A percentile compares a stretch with the other conserved stretches of the same genome.
phyloP scores from a whole-genome alignment of 2,113 vertebrate genomes.

The Laterallus jamaicensis region DNA sequence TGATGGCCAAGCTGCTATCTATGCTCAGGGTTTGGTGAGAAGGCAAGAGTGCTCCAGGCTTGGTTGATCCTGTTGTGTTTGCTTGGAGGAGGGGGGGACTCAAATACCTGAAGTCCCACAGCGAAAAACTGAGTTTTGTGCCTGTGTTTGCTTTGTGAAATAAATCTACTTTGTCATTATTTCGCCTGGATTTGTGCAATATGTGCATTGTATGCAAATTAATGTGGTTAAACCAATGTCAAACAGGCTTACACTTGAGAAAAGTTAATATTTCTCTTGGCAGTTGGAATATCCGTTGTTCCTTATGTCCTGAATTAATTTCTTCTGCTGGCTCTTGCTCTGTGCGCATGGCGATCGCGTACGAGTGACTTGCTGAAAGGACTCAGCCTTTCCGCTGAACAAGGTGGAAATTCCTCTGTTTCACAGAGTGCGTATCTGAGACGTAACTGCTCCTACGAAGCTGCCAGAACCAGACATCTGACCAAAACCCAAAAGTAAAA shows the following conservation, averaged over 20 bases:
- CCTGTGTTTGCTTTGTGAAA: neutral
- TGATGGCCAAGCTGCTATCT: neutral
- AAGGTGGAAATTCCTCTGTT: neutral
- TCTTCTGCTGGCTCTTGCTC: neutral
- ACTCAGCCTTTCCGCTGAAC: neutral
- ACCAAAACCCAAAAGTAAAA: neutral
- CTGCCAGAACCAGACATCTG: neutral
- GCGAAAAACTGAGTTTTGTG: neutral
- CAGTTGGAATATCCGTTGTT: neutral
- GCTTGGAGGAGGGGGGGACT: neutral
- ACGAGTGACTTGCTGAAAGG: neutral
- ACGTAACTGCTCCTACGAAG: neutral
- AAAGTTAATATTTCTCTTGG: slow-evolving; percentile 43
- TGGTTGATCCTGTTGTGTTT: neutral
- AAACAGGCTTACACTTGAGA: neutral
- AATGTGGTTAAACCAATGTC: neutral
- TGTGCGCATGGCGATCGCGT: neutral
- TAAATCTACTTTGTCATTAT: neutral
- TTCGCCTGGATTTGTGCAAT: neutral
- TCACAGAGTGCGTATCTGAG: neutral
- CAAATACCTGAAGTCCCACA: neutral
- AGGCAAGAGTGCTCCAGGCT: accelerated
- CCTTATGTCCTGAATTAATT: neutral
- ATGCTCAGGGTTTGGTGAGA: neutral
- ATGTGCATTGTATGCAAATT: slow-evolving; percentile 33